Percentiles rank a stretch among this genome's conserved stretches.
Conservation (phyloP, 2,113 vertebrate genomes). For the Semnopithecus entellus region DNA sequence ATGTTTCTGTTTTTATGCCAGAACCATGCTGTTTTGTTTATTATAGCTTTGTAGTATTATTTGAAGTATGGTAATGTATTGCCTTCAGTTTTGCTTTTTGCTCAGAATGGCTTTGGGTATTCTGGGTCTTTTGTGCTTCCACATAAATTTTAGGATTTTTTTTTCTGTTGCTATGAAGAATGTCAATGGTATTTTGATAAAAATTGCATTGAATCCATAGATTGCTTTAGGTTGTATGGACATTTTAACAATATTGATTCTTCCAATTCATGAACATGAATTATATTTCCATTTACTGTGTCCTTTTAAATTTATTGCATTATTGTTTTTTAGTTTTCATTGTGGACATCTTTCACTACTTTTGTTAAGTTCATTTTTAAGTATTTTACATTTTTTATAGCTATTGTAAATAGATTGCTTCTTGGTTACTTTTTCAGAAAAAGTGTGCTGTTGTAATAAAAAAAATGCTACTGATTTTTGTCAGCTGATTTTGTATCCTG, state of each 20-base stretch:
- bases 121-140: not conserved
- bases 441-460: no score
- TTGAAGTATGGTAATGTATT: not conserved
- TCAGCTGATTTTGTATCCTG: no score
- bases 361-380: no score
- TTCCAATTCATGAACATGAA: not conserved
- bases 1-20: not conserved
- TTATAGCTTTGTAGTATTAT: not conserved
- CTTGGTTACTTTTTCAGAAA: no score
- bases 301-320: not conserved
- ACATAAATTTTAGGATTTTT: not conserved
- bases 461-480: no score
- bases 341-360: no score
- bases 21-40: not conserved
- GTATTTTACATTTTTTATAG: no score
- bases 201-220: not conserved
- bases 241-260: not conserved
- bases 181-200: not conserved
- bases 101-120: not conserved
- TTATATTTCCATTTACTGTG: not conserved
- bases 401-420: no score
- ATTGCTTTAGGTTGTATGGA: not conserved
- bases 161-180: not conserved
- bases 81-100: not conserved
- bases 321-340: no score